A percentile compares a stretch with the other conserved stretches of the same genome.
Conservation (phyloP, 2,797 vertebrate species). For the Parauchenoglanis ngamensis region DNA sequence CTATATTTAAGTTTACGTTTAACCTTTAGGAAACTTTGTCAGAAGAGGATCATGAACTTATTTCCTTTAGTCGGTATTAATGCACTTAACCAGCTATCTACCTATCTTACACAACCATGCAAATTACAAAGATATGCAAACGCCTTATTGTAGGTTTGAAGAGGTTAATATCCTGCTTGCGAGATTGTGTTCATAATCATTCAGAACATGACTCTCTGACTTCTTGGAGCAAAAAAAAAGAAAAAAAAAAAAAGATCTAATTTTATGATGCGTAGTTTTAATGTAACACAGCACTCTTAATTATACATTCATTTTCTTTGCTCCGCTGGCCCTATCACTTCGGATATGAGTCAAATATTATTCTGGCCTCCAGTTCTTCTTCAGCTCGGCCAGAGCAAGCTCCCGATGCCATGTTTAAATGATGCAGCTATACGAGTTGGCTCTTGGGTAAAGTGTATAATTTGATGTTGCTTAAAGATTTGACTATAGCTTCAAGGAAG, state of each 20-base stretch:
- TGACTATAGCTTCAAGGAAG: not conserved
- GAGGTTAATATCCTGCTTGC: conserved; percentile 64
- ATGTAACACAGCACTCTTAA: conserved; percentile 70
- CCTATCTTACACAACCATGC: not conserved
- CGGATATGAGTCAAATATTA: conserved; percentile 65
- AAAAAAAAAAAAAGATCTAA: conserved; percentile 52
- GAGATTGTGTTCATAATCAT: conserved; percentile 34
- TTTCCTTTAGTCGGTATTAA: not conserved
- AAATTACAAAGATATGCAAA: not conserved
- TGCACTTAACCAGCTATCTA: not conserved
- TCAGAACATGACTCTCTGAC: conserved; percentile 57
- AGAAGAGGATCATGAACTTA: not conserved
- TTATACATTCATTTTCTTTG: conserved; percentile 64
- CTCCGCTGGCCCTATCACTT: conserved; percentile 61
- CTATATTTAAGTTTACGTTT: not conserved
- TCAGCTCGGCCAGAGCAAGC: conserved; percentile 43
- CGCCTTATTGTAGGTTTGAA: conserved; percentile 8
- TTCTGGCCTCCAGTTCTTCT: conserved; percentile 59
- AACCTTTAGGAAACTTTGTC: not conserved
- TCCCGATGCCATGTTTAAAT: conserved; percentile 64
- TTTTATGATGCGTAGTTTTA: conserved; percentile 73
- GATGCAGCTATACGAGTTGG: conserved; percentile 58
- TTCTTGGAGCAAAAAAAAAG: conserved; percentile 52
- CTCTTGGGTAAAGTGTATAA: conserved; percentile 55
- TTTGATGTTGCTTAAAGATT: not conserved